Evolutionary conservation across 2,113 vertebrate species (phyloP).

Genomic region (Larimichthys crocea): DNA sequence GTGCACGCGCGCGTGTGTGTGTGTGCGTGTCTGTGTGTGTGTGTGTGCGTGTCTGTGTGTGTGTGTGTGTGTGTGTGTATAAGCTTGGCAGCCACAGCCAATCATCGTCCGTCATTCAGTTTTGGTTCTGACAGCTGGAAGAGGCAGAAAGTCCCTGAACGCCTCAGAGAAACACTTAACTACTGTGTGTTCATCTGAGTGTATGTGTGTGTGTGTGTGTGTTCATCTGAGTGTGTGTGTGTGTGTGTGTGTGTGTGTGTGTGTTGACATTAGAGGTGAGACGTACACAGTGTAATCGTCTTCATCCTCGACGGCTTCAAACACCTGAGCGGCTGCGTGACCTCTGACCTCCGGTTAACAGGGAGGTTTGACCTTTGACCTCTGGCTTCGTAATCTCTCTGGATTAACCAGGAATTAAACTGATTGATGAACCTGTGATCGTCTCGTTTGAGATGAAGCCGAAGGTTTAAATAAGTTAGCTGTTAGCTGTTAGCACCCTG

Average conservation of each 20-base stretch:
- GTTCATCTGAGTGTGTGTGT: slow-evolving; percentile 24
- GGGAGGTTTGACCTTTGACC: slow-evolving; percentile 24
- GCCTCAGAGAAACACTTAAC: slow-evolving; percentile 69
- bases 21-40: neutral
- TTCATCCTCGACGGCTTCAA: slow-evolving; percentile 17
- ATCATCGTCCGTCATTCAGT: slow-evolving; percentile 79
- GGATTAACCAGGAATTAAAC: neutral
- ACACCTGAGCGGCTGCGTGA: slow-evolving; percentile 21
- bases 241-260: slow-evolving; percentile 25
- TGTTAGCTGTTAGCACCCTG: too few relatives aligned
- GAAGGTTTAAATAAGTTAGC: too few relatives aligned
- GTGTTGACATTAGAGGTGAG: slow-evolving; percentile 51
- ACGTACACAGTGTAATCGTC: slow-evolving; percentile 48
- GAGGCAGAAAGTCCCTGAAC: slow-evolving; percentile 70
- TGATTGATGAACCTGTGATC: neutral
- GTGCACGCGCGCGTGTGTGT: too few relatives aligned
- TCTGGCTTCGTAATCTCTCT: neutral
- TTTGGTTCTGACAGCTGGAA: slow-evolving; percentile 75
- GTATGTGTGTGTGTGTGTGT: neutral
- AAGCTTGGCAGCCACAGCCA: slow-evolving; percentile 68
- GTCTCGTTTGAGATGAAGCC: too few relatives aligned
- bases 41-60: slow-evolving; percentile 6
- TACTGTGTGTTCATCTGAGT: slow-evolving; percentile 28
- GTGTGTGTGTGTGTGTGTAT: slow-evolving; percentile 24
- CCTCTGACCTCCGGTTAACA: neutral